Conservation (phyloP, 2,888 invertebrate species). For the Trachelus troglodyta region DNA sequence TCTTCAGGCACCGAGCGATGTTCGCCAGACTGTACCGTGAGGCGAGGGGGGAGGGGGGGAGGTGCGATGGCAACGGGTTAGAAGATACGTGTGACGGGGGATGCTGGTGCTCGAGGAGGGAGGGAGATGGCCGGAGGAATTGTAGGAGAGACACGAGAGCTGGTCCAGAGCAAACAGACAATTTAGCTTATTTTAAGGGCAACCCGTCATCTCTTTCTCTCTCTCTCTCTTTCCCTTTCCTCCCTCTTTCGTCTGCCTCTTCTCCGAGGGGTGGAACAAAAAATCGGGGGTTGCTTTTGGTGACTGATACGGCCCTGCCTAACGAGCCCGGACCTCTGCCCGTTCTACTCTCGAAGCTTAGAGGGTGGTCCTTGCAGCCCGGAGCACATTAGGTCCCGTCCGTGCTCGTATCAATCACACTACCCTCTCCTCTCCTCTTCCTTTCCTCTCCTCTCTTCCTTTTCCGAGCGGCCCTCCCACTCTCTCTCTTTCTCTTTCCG, state of each 20-base stretch:
- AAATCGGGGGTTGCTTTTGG: conserved; percentile 53
- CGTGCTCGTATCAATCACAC: conserved; percentile 62
- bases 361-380: conserved; percentile 31
- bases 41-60: not conserved
- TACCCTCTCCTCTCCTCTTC: conserved; percentile 25
- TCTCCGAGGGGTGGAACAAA: conserved; percentile 33
- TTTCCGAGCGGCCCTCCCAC: conserved; percentile 15
- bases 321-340: conserved; percentile 55
- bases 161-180: conserved; percentile 56
- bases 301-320: conserved; percentile 58
- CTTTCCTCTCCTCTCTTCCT: conserved; percentile 22
- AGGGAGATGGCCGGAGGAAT: conserved; percentile 20
- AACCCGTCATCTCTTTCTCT: conserved; percentile 13
- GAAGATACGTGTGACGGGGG: not conserved
- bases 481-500: conserved; percentile 22
- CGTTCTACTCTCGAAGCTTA: conserved; percentile 51
- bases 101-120: conserved; percentile 13
- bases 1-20: not conserved
- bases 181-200: conserved; percentile 57
- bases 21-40: not conserved
- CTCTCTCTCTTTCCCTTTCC: conserved; percentile 4
- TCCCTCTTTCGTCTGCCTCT: conserved; percentile 10
- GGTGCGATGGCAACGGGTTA: not conserved
- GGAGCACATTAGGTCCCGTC: conserved; percentile 59
- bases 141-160: conserved; percentile 28